These are phyloP conservation scores for Oophaga pumilio DNA, from an alignment of 2,113 vertebrate species.

Conservation along the genomic window DNA sequence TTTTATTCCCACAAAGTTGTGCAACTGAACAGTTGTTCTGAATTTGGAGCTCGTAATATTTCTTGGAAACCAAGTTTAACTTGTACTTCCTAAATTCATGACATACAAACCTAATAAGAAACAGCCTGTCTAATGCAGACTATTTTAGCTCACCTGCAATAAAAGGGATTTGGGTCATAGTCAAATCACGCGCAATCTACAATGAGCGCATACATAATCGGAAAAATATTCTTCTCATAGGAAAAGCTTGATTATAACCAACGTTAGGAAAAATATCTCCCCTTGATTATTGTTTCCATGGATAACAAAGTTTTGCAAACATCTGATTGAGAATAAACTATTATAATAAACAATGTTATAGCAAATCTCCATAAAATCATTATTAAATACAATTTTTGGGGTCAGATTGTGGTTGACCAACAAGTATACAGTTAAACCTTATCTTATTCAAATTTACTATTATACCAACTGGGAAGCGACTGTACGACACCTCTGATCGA, in stretches of 20 bases:
- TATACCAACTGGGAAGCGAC: no score
- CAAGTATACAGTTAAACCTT: no score
- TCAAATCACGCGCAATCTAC: not conserved
- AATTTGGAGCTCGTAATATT: slow-evolving; percentile 8
- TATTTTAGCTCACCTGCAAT: slow-evolving; percentile 30
- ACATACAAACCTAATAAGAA: slow-evolving; percentile 30
- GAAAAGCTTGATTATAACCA: not conserved
- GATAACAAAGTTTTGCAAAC: not conserved
- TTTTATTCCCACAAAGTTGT: slow-evolving; percentile 29
- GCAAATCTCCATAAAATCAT: not conserved
- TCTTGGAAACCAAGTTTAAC: slow-evolving; percentile 34
- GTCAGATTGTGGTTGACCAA: no score
- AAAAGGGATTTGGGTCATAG: not conserved
- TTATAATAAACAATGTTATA: not conserved
- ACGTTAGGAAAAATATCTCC: not conserved
- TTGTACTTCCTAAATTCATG: slow-evolving; percentile 28
- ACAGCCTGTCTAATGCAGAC: not conserved
- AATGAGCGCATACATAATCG: not conserved
- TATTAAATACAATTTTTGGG: no score
- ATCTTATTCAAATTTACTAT: no score
- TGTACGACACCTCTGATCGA: no score
- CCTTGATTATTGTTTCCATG: slow-evolving; percentile 4
- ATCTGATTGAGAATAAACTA: not conserved
- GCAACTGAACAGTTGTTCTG: slow-evolving; percentile 43
- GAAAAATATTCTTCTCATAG: not conserved